phyloP scores from a whole-genome alignment of 30 jellyfish, hydroid and myxozoan species.

The Pelagia noctiluca region DNA sequence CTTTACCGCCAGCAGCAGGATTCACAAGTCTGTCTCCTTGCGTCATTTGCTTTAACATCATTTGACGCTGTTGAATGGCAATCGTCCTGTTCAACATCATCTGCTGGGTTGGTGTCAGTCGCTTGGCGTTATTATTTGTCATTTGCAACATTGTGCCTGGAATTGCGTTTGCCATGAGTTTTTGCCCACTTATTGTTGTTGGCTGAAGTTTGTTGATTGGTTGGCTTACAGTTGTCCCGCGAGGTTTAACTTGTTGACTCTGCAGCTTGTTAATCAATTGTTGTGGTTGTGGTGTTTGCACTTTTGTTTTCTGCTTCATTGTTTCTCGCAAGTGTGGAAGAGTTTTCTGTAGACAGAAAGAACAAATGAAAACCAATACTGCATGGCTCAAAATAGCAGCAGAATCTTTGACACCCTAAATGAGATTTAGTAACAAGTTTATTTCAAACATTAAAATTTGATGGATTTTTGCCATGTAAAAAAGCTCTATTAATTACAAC shows the following conservation, averaged over 20 bases:
- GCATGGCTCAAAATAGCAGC: no score
- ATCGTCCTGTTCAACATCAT: conserved; percentile 51
- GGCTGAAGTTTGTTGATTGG: conserved; percentile 15
- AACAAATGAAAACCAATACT: no score
- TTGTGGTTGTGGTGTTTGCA: conserved; percentile 55
- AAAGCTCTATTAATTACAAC: no score
- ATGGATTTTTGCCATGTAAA: no score
- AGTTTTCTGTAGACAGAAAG: conserved; percentile 91
- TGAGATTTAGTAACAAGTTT: no score
- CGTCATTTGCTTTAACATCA: conserved; percentile 63
- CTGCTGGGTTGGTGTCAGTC: conserved; percentile 78
- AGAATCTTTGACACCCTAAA: no score
- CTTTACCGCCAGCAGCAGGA: conserved; percentile 62
- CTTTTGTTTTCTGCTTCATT: conserved; percentile 88
- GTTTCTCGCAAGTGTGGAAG: conserved; percentile 95
- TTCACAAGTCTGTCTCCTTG: conserved; percentile 50
- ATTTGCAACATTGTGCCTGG: conserved; percentile 70
- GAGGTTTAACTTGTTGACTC: conserved; percentile 36
- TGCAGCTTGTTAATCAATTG: conserved; percentile 44
- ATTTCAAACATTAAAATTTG: no score
- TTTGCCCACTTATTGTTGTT: conserved; percentile 33
- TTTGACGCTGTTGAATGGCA: conserved; percentile 63
- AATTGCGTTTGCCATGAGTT: conserved; percentile 30
- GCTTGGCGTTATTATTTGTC: conserved; percentile 32
- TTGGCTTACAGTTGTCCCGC: conserved; percentile 29